These are phyloP conservation scores for Amphipyra berbera DNA, from an alignment of 2,888 invertebrate genomes.

Conservation along the genomic window DNA sequence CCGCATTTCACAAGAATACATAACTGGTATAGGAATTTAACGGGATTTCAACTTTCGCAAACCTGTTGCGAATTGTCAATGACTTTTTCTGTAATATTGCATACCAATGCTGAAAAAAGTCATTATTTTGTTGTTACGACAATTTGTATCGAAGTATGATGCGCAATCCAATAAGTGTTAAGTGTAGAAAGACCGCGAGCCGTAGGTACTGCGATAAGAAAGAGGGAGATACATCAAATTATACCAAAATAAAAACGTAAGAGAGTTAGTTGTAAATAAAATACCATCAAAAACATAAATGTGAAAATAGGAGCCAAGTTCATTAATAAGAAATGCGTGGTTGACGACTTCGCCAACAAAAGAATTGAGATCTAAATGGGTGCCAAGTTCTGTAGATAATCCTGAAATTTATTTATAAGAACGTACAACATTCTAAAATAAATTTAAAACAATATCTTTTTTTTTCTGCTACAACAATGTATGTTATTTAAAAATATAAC, in stretches of 20 bases:
- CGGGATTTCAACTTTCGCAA: slow-evolving; percentile 63
- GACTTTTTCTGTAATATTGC: slow-evolving; percentile 25
- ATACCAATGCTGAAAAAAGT: slow-evolving; percentile 12
- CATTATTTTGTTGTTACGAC: slow-evolving; percentile 1
- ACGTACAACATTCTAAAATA: too few relatives aligned
- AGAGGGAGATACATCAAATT: neutral
- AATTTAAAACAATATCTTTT: too few relatives aligned
- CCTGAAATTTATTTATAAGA: too few relatives aligned
- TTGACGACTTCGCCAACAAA: too few relatives aligned
- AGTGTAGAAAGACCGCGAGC: neutral
- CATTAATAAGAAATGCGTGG: too few relatives aligned
- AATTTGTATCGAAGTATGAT: slow-evolving; percentile 1
- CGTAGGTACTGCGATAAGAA: neutral
- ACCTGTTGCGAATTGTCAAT: slow-evolving; percentile 48
- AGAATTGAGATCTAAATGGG: too few relatives aligned
- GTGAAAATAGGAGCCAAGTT: too few relatives aligned
- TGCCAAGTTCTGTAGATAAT: too few relatives aligned
- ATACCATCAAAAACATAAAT: too few relatives aligned
- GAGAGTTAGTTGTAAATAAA: neutral
- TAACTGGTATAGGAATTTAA: slow-evolving; percentile 63
- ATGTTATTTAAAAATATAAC: too few relatives aligned
- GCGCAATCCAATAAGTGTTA: slow-evolving; percentile 8
- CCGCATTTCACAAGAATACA: slow-evolving; percentile 55
- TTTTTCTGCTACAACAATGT: too few relatives aligned
- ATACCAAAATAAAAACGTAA: neutral